Percentiles rank a stretch among this genome's conserved stretches.
Conservation (phyloP, 1,140 invertebrate genomes). For the Drosophila biarmipes region DNA sequence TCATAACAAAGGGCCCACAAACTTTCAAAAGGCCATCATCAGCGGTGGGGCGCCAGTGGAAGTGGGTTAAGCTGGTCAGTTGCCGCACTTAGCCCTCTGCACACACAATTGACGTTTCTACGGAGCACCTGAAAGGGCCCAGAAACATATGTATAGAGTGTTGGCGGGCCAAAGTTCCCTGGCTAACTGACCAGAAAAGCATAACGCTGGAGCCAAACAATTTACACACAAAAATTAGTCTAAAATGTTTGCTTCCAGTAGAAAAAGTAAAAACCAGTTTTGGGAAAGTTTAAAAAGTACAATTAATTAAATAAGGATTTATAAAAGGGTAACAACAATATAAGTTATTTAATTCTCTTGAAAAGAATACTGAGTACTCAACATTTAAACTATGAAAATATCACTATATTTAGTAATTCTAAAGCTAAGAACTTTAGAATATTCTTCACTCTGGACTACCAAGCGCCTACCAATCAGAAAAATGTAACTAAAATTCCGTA, state of each 20-base stretch:
- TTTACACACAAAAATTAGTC: neutral
- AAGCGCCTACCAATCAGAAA: no score
- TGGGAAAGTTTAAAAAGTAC: no score
- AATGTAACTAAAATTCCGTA: no score
- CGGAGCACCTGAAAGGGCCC: slow-evolving; percentile 4
- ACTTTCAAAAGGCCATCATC: slow-evolving; percentile 23
- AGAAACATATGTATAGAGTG: neutral
- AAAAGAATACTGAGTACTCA: no score
- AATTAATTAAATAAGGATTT: no score
- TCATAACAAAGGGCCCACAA: slow-evolving; percentile 27
- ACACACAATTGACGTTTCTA: neutral
- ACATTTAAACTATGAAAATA: no score
- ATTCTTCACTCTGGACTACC: no score
- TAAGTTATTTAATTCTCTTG: no score
- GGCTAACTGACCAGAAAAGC: neutral
- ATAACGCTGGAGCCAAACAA: neutral
- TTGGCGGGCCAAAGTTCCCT: neutral
- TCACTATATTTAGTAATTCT: no score
- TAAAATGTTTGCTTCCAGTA: neutral
- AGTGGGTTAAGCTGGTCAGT: slow-evolving; percentile 33
- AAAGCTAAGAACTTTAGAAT: neutral
- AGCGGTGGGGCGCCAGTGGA: slow-evolving; percentile 2
- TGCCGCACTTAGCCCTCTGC: slow-evolving; percentile 12
- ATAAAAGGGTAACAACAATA: no score
- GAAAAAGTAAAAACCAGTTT: neutral